Conservation (phyloP, 2,797 vertebrate genomes). For the Mareca penelope region DNA sequence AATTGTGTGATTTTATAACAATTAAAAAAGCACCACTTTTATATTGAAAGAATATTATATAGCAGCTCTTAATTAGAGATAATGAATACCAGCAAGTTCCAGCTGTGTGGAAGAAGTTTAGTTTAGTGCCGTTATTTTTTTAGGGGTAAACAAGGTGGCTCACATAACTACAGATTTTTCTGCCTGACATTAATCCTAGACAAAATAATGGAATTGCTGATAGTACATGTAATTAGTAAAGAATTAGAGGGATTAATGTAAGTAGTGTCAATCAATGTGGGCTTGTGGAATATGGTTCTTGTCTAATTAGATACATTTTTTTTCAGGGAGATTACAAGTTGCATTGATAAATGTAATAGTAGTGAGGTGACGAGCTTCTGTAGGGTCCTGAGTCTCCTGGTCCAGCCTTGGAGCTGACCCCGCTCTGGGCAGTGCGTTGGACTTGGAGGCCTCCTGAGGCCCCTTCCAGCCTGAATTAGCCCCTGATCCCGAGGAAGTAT, state of each 20-base stretch:
- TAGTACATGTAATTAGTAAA: constrained; percentile 62
- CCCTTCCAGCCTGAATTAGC: neutral
- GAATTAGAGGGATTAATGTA: constrained; percentile 65
- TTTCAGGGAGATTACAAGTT: neutral
- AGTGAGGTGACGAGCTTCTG: neutral
- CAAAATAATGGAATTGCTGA: constrained; percentile 65
- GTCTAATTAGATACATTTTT: constrained; percentile 43
- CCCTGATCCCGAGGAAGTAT: neutral
- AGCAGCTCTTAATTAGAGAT: constrained; percentile 37
- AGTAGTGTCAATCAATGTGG: constrained; percentile 32
- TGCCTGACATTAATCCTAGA: constrained; percentile 53
- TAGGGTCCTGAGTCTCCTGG: neutral
- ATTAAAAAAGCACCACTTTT: neutral
- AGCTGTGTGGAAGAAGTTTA: neutral
- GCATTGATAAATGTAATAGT: constrained; percentile 22
- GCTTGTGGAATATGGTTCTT: constrained; percentile 12
- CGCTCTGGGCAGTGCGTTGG: neutral
- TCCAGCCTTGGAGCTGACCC: neutral
- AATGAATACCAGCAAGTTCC: constrained; percentile 19
- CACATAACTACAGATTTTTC: neutral
- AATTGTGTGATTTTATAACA: neutral
- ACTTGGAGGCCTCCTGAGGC: neutral
- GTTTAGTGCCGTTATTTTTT: constrained; percentile 22
- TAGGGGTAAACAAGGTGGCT: constrained; percentile 41
- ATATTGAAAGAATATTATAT: neutral